Base-by-base conservation (phyloP, 2,113 vertebrate genomes). In the Drymodes brunneopygia region DNA sequence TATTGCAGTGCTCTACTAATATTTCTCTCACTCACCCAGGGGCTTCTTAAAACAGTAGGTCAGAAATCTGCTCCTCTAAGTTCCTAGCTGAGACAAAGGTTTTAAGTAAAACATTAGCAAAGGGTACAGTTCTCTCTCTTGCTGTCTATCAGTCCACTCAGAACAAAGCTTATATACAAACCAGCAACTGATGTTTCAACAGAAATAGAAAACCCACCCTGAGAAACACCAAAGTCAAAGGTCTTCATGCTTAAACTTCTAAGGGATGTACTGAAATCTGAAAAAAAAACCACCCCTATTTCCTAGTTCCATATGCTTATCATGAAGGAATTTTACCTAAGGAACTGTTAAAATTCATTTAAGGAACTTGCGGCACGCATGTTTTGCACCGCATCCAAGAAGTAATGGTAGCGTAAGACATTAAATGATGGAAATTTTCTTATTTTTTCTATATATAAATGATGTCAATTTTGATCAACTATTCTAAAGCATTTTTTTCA, bases 21-120 rank as follows among this genome's bases (percentile, higher is more conserved):
- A 58, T 29, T 66, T 77, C 47, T 87, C 58, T 77, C 15, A 11
- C 71, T 40, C 64, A 86, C 58, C n/a, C 40, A 88, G 62, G 11
- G 35, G n/a, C 61, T 95, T 96, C 40, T 65, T 81, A 72, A 27
- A 80, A 21, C 18, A 65, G 40, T 16, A 60, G 36, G 53, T 81
- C 36, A 95, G 67, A 94, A 94, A 82, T 61, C 12, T 88, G 19
- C 14, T 88, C 13, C 91, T 78, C 12, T 53, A 50, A 93, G 62
- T 29, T 73, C 57, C 53, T 69, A 72, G 85, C 51, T 19, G 44
- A 83, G 70, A 78, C 21, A 91, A 94, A 91, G 19, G 28, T 83
- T 92, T 94, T 92, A 94, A 22, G 56, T 57, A 86, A 75, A 93
- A 94, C 45, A 33, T 65, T 42, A 91, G 42, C 21, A 28, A 88